phyloP scores from a whole-genome alignment of 2,888 invertebrate genomes.

The Scaptomyza parva region DNA sequence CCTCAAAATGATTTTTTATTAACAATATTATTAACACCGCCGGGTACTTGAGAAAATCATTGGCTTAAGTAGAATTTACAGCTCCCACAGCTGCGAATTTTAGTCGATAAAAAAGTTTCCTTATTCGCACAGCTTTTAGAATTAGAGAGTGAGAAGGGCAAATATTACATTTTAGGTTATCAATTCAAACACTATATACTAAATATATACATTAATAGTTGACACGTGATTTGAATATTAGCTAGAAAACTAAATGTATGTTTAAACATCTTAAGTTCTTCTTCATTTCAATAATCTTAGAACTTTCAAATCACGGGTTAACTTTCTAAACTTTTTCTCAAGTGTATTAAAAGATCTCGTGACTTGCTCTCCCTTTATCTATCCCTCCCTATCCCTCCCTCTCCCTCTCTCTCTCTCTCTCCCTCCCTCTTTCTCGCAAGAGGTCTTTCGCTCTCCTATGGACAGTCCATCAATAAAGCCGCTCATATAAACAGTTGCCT shows the following conservation, averaged over 20 bases:
- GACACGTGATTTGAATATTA: too few species aligned
- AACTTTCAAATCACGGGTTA: background rate
- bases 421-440: background rate
- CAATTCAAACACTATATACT: too few species aligned
- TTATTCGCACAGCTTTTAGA: conserved; percentile 27
- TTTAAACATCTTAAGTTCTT: too few species aligned
- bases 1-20: too few species aligned
- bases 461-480: conserved; percentile 32
- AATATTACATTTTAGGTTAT: too few species aligned
- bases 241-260: too few species aligned
- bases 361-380: conserved; percentile 24
- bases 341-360: conserved; percentile 32
- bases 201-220: too few species aligned
- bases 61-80: conserved; percentile 8
- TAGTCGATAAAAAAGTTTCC: conserved; percentile 28
- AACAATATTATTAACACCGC: conserved; percentile 16
- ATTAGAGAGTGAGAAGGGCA: too few species aligned
- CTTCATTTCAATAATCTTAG: too few species aligned
- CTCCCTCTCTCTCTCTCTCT: background rate
- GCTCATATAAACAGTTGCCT: conserved; percentile 6
- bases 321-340: background rate
- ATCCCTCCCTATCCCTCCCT: too few species aligned
- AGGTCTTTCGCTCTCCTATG: background rate
- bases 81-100: conserved; percentile 19
- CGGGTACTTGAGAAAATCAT: conserved; percentile 21